Base-by-base conservation (phyloP, 2,888 invertebrate species). In the Lasius platythorax region DNA sequence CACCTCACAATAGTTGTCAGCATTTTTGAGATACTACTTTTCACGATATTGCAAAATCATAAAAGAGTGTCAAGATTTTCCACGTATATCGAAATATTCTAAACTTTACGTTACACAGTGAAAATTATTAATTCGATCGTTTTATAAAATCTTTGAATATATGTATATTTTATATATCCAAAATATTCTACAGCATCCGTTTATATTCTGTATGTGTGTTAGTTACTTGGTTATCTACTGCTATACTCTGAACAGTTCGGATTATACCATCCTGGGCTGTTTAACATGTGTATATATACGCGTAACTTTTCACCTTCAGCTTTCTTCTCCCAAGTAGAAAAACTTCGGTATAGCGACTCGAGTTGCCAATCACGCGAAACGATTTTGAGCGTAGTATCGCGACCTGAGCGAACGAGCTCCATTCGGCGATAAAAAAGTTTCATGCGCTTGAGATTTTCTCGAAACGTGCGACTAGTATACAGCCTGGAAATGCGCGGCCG, bases 371-470 rank as follows among this genome's bases (percentile, higher is more conserved):
- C 53, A 37, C 37, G 53, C 15, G 53, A 33, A 56, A 56, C 23
- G n/a, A 53, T 30, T 30, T 28, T 15, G 18, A 40, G n/a, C 11
- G 12, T 66, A 12, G 23, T 6, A 15, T 30, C 28, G 1, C 12
- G 30, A 28, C 11, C 1, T 0, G n/a, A 23, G 37, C 66, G n/a
- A 37, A n/a, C 64, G n/a, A n/a, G 37, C 11, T 33, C 18, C 2
- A n/a, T 30, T 50, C 8, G 53, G 30, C 68, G 68, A 50, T 68
- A 53, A 70, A 53, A 53, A 70, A 70, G 33, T 53, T 70, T 33
- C 15, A 23, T 43, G 43, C 66, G 23, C 15, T 23, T 15, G 40
- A 66, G 40, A 66, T 43, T 67, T 43, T 15, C 67, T 37, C 53
- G 23, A 53, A 37, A 53, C 18, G 50, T 5, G 33, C 9, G 53